A percentile compares a stretch with the other conserved stretches of the same genome.
Conservation (phyloP, 2,113 vertebrate species). For the Vulpes vulpes region DNA sequence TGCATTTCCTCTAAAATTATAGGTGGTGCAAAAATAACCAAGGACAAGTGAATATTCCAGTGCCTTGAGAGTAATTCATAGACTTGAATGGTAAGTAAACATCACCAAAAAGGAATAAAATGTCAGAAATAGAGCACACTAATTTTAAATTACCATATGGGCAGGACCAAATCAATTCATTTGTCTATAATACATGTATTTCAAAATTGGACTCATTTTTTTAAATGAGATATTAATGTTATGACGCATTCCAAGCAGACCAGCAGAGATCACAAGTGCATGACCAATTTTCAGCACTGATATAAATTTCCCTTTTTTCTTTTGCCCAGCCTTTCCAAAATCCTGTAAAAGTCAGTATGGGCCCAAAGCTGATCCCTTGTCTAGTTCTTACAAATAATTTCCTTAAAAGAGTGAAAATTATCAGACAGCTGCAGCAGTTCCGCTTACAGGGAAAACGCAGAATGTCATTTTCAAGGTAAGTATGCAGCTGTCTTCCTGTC, state of each 20-base stretch:
- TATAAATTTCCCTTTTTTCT: constrained; percentile 64
- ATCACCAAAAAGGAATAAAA: constrained; percentile 45
- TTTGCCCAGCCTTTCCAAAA: constrained; percentile 63
- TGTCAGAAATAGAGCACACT: neutral
- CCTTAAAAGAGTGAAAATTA: constrained; percentile 76
- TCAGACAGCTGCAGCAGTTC: constrained; percentile 75
- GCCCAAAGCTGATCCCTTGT: constrained; percentile 67
- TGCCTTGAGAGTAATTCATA: constrained; percentile 7
- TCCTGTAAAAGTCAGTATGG: constrained; percentile 27
- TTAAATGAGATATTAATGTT: constrained; percentile 2
- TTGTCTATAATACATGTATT: constrained; percentile 23
- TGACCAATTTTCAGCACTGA: constrained; percentile 33
- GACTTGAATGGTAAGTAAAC: constrained; percentile 10
- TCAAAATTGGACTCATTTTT: constrained; percentile 10
- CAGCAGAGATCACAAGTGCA: constrained; percentile 10
- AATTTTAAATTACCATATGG: neutral
- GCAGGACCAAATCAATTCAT: neutral
- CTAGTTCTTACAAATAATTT: constrained; percentile 72
- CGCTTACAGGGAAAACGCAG: constrained; percentile 58
- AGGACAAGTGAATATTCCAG: constrained; percentile 46
- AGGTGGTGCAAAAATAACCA: constrained; percentile 39
- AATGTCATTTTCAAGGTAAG: constrained; percentile 81
- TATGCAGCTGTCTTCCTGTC: constrained; percentile 75
- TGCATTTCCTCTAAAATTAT: constrained; percentile 41
- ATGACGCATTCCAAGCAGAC: neutral